A percentile compares a stretch with the other conserved stretches of the same genome.
Conservation (phyloP, 2,113 vertebrate species). For the Sylvia atricapilla region DNA sequence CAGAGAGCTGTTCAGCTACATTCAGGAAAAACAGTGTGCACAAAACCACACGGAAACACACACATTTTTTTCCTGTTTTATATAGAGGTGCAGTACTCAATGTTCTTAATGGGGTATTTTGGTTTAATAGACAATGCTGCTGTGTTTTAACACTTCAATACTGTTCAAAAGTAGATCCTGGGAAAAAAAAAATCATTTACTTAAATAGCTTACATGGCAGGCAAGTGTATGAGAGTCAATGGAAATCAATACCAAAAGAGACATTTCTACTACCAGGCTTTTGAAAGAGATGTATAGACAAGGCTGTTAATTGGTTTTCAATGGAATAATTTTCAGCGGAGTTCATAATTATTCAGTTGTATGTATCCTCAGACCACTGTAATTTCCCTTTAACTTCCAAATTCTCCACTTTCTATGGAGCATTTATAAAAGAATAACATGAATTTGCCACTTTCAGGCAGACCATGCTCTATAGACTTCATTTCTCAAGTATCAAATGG, state of each 20-base stretch:
- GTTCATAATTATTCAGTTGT: constrained; percentile 1
- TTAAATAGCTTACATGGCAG: constrained; percentile 52
- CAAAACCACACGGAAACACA: neutral
- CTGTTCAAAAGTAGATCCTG: constrained; percentile 5
- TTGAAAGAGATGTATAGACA: constrained; percentile 30
- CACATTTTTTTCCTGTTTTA: neutral
- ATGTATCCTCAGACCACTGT: neutral
- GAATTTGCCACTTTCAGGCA: neutral
- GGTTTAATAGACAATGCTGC: constrained; percentile 3
- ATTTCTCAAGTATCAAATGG: neutral
- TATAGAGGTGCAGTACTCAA: neutral
- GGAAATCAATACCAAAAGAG: constrained; percentile 58
- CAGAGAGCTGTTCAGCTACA: neutral
- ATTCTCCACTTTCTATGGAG: neutral
- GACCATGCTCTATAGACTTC: neutral
- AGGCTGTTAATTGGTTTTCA: constrained; percentile 32
- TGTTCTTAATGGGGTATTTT: constrained; percentile 9
- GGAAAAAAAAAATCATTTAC: neutral
- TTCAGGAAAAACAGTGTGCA: neutral
- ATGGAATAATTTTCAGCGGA: neutral
- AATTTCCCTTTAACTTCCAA: neutral
- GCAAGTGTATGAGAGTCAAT: constrained; percentile 17
- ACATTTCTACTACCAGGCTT: constrained; percentile 20
- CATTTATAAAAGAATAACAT: neutral
- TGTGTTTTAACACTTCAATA: constrained; percentile 16